A percentile compares a stretch with the other conserved stretches of the same genome.
phyloP scores from a whole-genome alignment of 2,113 vertebrate genomes.

The Galbula dea region DNA sequence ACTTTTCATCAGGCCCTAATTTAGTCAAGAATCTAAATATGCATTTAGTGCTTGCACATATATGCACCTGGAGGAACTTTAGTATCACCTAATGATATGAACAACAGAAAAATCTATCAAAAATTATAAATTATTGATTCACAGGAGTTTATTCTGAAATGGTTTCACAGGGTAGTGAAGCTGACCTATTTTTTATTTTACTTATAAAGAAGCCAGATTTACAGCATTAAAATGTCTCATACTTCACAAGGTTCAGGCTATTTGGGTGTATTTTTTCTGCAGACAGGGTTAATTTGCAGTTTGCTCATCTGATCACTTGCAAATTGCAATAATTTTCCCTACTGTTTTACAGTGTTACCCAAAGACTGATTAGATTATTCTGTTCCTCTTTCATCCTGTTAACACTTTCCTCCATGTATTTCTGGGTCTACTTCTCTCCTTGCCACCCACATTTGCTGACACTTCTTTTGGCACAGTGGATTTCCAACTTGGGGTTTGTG shows the following conservation, averaged over 20 bases:
- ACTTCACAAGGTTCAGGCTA: not conserved
- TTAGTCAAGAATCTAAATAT: not conserved
- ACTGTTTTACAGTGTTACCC: not conserved
- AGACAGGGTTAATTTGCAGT: not conserved
- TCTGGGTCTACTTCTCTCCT: slow-evolving; percentile 19
- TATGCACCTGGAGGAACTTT: not conserved
- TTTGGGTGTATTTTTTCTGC: not conserved
- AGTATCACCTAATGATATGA: not conserved
- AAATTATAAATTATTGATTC: not conserved
- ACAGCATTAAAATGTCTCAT: not conserved
- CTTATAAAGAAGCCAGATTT: not conserved
- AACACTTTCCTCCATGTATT: not conserved
- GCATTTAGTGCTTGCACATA: not conserved
- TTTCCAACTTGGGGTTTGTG: not conserved
- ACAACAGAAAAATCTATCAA: not conserved
- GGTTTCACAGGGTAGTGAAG: not conserved
- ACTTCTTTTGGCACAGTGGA: slow-evolving; percentile 45
- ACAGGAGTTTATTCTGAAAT: not conserved
- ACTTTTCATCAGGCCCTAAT: not conserved
- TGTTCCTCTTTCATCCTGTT: not conserved
- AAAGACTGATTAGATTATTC: not conserved
- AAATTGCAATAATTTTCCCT: not conserved
- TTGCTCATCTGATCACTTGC: not conserved
- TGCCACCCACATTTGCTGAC: slow-evolving; percentile 34
- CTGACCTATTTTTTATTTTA: not conserved